Evolutionary conservation across 2,113 vertebrate genomes (phyloP).

Genomic region (Cacatua alba): DNA sequence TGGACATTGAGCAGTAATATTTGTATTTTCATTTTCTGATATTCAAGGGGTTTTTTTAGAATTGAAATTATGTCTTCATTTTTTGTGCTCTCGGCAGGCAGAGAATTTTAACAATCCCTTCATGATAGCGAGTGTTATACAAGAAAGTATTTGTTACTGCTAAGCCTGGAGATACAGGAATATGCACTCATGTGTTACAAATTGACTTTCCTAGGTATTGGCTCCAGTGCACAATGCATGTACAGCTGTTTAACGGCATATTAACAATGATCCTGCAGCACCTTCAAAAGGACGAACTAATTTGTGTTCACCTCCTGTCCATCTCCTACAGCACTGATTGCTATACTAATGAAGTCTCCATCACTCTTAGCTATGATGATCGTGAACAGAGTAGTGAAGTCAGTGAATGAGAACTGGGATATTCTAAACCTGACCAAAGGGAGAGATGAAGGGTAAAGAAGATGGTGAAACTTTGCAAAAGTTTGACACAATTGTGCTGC

Average conservation of each 20-base stretch:
- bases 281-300: not conserved
- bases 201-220: constrained; percentile 1
- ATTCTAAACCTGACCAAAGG: not conserved
- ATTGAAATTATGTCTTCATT: constrained; percentile 17
- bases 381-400: not conserved
- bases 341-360: not conserved
- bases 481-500: not conserved
- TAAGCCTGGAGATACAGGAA: not conserved
- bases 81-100: not conserved
- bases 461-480: not conserved
- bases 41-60: not conserved
- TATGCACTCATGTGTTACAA: not conserved
- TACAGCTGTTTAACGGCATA: not conserved
- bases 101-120: not conserved
- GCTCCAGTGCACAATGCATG: not conserved
- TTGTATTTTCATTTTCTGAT: constrained; percentile 40
- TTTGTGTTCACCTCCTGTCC: not conserved
- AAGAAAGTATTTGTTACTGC: not conserved
- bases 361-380: not conserved
- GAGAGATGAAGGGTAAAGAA: not conserved
- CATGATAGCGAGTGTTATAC: not conserved
- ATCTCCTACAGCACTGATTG: not conserved
- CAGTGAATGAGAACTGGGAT: not conserved
- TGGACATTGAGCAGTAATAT: constrained; percentile 1
- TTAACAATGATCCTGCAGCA: constrained; percentile 9